These are phyloP conservation scores for Phrynosoma platyrhinos DNA, from an alignment of 2,113 vertebrate genomes.

Conservation along the genomic window DNA sequence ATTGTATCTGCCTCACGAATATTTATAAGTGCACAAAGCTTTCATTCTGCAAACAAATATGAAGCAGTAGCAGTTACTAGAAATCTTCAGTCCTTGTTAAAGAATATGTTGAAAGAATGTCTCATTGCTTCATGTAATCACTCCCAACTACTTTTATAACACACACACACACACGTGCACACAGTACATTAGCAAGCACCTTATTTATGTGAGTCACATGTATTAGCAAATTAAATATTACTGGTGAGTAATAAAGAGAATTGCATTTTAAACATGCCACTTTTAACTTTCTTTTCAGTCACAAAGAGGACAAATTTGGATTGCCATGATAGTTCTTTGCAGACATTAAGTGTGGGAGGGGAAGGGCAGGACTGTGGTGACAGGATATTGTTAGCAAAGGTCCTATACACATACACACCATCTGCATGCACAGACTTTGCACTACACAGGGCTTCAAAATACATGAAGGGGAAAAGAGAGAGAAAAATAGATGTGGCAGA, in stretches of 20 bases:
- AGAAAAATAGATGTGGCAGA: not conserved
- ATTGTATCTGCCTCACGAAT: not conserved
- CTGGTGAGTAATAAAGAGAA: not conserved
- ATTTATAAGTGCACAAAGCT: slow-evolving; percentile 4
- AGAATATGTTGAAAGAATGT: not conserved
- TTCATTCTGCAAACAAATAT: accelerated
- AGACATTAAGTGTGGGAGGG: not conserved
- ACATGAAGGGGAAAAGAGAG: not conserved
- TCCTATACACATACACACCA: too few relatives aligned
- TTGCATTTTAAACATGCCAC: not conserved
- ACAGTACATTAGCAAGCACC: too few relatives aligned
- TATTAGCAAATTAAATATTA: not conserved
- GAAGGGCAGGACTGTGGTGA: not conserved
- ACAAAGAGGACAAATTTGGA: not conserved
- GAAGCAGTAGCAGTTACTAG: not conserved
- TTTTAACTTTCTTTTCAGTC: not conserved
- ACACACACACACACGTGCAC: not conserved
- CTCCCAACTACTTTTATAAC: not conserved
- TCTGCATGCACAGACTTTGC: not conserved
- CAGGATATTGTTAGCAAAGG: not conserved
- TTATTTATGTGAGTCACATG: not conserved
- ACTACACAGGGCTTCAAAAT: not conserved
- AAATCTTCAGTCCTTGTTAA: not conserved
- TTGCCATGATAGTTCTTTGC: too few relatives aligned
- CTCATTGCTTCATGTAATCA: not conserved